These are phyloP conservation scores for Coelinius sp. DNA, from an alignment of 2,888 invertebrate genomes.

Conservation along the genomic window DNA sequence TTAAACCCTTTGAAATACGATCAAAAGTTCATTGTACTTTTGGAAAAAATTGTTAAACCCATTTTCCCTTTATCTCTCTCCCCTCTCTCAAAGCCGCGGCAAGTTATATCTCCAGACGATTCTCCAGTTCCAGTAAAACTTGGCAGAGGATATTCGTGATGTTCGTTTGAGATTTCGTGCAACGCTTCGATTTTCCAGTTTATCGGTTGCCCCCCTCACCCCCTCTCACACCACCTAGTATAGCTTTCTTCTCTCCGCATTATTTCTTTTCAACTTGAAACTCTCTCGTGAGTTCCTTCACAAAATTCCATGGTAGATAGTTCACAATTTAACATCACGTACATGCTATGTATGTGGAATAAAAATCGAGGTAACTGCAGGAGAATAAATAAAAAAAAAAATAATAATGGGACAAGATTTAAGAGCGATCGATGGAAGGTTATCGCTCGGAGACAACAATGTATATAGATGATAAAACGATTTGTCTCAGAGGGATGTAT, in stretches of 20 bases:
- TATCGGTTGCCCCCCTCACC: neutral
- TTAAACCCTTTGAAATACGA: neutral
- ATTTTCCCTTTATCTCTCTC: too few species aligned
- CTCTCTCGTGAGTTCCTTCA: neutral
- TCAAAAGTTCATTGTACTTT: neutral
- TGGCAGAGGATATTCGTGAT: slow-evolving; percentile 17
- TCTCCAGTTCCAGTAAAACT: neutral
- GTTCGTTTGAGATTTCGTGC: slow-evolving; percentile 28
- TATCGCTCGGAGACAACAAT: slow-evolving; percentile 22
- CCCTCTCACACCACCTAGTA: too few species aligned
- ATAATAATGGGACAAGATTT: neutral
- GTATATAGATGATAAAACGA: slow-evolving; percentile 3
- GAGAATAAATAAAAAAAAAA: neutral
- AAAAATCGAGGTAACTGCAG: too few species aligned
- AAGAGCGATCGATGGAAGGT: slow-evolving; percentile 25
- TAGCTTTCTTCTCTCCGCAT: slow-evolving; percentile 4
- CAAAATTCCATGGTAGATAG: slow-evolving; percentile 5
- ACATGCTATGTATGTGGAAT: neutral
- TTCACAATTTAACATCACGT: neutral
- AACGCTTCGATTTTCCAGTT: slow-evolving; percentile 30
- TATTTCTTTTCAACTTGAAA: neutral
- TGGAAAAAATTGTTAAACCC: neutral
- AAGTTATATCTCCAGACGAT: neutral
- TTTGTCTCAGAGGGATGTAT: neutral
- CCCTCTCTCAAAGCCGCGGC: too few species aligned